These are phyloP conservation scores for Dasyornis broadbenti DNA, from an alignment of 2,113 vertebrate genomes.

Conservation along the genomic window DNA sequence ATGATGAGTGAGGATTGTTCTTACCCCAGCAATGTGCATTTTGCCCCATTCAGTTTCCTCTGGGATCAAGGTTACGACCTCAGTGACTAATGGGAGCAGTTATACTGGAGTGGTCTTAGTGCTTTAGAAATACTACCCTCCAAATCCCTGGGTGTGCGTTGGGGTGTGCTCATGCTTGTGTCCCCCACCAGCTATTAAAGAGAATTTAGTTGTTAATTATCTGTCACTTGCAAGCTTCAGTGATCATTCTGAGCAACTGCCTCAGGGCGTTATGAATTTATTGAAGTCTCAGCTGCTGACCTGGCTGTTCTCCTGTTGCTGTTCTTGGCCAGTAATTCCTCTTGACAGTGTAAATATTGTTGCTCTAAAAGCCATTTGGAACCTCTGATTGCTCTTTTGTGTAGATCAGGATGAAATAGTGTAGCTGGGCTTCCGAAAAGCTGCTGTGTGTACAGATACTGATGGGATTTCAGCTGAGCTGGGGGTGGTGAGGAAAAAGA, in stretches of 20 bases:
- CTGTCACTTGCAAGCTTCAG: conserved; percentile 23
- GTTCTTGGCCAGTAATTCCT: conserved; percentile 12
- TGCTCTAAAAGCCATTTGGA: neutral
- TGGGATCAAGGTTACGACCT: neutral
- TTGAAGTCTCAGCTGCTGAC: conserved; percentile 38
- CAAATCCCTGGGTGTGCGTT: neutral
- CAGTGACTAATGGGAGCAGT: neutral
- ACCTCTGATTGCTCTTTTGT: neutral
- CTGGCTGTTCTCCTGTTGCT: conserved; percentile 16
- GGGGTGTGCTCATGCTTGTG: neutral
- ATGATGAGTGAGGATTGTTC: neutral
- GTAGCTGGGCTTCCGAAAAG: neutral
- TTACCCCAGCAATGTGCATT: neutral
- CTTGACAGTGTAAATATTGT: conserved; percentile 18
- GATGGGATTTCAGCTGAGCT: neutral
- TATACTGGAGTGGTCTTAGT: neutral
- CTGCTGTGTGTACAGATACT: neutral
- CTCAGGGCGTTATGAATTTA: neutral
- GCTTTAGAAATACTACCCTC: neutral
- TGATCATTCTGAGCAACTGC: conserved; percentile 2
- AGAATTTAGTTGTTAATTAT: conserved; percentile 29
- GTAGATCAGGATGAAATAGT: neutral
- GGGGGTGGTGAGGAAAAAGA: neutral
- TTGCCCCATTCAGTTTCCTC: neutral
- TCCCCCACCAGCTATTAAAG: neutral